Evolutionary conservation across 1,140 invertebrate species (phyloP).

Genomic region (Caenorhabditis remanei): DNA sequence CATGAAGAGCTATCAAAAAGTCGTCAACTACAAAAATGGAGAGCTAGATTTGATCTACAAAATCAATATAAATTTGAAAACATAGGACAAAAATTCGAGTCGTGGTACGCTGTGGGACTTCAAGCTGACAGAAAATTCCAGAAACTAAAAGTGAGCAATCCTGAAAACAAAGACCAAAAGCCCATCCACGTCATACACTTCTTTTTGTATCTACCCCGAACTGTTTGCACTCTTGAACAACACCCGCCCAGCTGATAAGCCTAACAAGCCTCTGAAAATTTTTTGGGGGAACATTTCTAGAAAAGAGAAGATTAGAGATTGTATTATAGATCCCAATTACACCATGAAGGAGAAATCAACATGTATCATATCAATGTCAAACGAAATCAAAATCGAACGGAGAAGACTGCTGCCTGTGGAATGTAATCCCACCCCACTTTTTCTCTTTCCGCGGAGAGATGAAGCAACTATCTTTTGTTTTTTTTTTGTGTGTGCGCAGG

Average conservation of each 20-base stretch:
- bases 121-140: no score
- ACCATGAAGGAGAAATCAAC: no score
- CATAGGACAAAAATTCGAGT: no score
- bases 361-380: constrained; percentile 5
- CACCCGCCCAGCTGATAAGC: constrained; percentile 2
- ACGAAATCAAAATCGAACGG: not conserved
- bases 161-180: not conserved
- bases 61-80: no score
- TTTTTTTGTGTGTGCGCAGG: constrained; percentile 17
- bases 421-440: constrained; percentile 9
- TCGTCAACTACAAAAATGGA: no score
- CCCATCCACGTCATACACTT: not conserved
- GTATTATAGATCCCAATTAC: not conserved
- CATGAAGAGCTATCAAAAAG: no score
- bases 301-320: not conserved
- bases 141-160: no score
- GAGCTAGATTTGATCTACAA: no score
- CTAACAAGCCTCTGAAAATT: not conserved
- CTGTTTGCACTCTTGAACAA: constrained; percentile 47
- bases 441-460: not conserved
- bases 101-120: no score
- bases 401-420: not conserved
- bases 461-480: constrained; percentile 33
- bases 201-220: not conserved
- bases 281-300: not conserved